Percentiles rank a stretch among this genome's conserved stretches.
Evolutionary conservation across 2,113 vertebrate species (phyloP).

Genomic region (Steatornis caripensis): DNA sequence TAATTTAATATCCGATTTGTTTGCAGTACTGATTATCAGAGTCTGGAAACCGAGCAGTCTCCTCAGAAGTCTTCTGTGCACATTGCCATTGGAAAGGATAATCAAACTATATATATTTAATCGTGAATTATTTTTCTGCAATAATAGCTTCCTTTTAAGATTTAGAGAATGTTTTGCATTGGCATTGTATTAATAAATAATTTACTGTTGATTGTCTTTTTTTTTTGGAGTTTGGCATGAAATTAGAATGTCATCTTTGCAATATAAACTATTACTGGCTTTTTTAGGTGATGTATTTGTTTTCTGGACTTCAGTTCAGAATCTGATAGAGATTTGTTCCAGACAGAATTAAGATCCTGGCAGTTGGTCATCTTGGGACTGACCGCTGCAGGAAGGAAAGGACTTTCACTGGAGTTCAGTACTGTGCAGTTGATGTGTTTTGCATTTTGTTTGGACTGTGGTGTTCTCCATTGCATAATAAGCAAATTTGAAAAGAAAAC

Average conservation of each 20-base stretch:
- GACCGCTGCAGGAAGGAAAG: neutral
- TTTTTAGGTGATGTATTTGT: neutral
- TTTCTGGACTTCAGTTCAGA: neutral
- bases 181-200: neutral
- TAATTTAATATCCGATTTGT: neutral
- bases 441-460: too few species aligned
- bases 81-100: neutral
- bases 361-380: neutral
- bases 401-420: neutral
- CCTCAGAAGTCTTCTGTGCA: neutral
- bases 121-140: neutral
- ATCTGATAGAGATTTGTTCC: neutral
- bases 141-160: neutral
- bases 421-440: neutral
- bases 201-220: neutral
- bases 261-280: neutral
- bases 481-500: neutral
- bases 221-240: neutral
- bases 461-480: neutral
- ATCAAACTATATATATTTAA: neutral
- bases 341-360: neutral
- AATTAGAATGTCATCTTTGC: neutral
- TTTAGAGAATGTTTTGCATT: neutral
- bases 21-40: neutral
- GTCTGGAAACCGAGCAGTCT: neutral